Evolutionary conservation across 2,888 invertebrate genomes (phyloP).

Genomic region (Athalia cordata): DNA sequence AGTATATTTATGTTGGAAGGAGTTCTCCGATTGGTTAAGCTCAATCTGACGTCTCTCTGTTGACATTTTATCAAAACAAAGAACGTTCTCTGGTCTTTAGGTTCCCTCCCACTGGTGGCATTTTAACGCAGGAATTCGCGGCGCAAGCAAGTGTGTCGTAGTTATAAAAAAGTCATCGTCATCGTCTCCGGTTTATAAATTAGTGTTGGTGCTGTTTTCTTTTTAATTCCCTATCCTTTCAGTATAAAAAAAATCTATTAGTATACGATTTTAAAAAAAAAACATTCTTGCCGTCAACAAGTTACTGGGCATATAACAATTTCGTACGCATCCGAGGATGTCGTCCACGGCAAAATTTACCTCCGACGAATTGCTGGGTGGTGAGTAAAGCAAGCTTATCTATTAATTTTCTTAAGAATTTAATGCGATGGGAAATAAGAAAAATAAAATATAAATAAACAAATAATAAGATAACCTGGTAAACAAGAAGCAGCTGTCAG

Average conservation of each 20-base stretch:
- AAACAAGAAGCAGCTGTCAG: constrained; percentile 58
- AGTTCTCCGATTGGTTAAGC: constrained; percentile 57
- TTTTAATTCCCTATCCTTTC: constrained; percentile 1
- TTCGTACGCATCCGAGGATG: constrained; percentile 53
- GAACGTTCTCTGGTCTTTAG: constrained; percentile 58
- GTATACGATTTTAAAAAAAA: too few species aligned
- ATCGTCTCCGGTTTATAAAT: constrained; percentile 2
- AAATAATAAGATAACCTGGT: constrained; percentile 24
- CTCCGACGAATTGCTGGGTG: constrained; percentile 67
- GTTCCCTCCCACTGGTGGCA: constrained; percentile 52
- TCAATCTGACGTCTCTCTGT: constrained; percentile 61
- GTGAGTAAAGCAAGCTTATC: constrained; percentile 57
- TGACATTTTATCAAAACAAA: constrained; percentile 71
- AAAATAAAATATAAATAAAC: constrained; percentile 1
- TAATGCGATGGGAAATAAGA: not conserved
- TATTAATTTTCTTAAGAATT: not conserved
- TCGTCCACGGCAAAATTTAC: constrained; percentile 65
- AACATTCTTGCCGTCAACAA: too few species aligned
- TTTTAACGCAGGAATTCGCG: constrained; percentile 61
- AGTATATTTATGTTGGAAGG: constrained; percentile 58
- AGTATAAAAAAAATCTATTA: not conserved
- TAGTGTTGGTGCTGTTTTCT: constrained; percentile 17
- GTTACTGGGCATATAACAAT: too few species aligned
- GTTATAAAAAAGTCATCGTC: not conserved
- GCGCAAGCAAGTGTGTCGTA: constrained; percentile 56